Evolutionary conservation across 2,888 invertebrate species (phyloP).

Genomic region (Mamestra brassicae): DNA sequence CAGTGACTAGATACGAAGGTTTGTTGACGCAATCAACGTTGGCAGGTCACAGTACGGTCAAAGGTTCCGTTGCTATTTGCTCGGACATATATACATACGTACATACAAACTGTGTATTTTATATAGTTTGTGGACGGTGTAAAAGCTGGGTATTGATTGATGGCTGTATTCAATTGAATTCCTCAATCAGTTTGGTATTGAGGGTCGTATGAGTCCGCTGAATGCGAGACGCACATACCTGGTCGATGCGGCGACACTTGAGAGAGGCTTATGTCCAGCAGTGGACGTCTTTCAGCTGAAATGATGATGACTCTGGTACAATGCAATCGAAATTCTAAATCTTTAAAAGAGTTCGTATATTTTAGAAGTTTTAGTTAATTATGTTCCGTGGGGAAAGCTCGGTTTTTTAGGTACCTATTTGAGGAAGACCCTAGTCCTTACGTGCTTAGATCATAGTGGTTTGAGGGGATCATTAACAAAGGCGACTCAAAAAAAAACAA

Average conservation of each 20-base stretch:
- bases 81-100: constrained; percentile 43
- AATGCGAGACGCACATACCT: no score
- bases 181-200: neutral
- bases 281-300: neutral
- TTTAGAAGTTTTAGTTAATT: no score
- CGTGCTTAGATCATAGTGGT: neutral
- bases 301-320: neutral
- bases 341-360: no score
- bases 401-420: no score
- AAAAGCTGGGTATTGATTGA: constrained; percentile 48
- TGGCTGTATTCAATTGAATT: neutral
- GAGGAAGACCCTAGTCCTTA: no score
- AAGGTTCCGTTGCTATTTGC: constrained; percentile 63
- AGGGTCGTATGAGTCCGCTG: neutral
- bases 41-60: constrained; percentile 68
- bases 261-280: neutral
- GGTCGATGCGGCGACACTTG: no score
- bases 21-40: constrained; percentile 72
- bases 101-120: constrained; percentile 24
- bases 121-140: constrained; percentile 42
- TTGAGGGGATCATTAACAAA: neutral
- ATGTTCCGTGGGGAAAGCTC: neutral
- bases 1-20: constrained; percentile 57
- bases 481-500: neutral
- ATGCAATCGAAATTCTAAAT: no score